Base-by-base conservation (phyloP, 2,888 invertebrate species). In the Pollenia amentaria region DNA sequence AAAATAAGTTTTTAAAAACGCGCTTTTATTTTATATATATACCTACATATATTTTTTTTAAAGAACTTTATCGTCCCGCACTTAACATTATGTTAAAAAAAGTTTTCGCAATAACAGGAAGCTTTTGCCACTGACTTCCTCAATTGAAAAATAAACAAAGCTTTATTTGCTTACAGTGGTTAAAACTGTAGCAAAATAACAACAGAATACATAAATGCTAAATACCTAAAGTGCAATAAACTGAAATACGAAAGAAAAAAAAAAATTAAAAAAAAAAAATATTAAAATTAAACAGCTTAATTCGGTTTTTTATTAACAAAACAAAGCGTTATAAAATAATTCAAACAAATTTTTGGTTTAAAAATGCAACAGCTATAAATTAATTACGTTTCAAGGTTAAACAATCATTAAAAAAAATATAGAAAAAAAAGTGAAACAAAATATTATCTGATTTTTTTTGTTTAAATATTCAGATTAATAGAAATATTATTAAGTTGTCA, bases 121-220 rank as follows among this genome's bases (percentile, higher is more conserved):
- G 64, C 73, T 73, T n/a, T 55, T 8, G n/a, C n/a, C 40, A 0
- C 18, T 3, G 10, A 38, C 21, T 55, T 79, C 4, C 16, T 9
- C 38, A 38, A 48, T 42, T 53, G 11, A 21, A n/a, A n/a, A 29
- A 10, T 12, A 65, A 65, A 16, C 14, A 72, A 40, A 65, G 65
- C 65, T 65, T 57, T 57, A 60, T 2, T 60, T 40, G n/a, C 48
- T 40, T n/a, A 81, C 80, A 81, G 80, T 81, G 73, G 64, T 48
- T 46, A 40, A 65, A 65, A 6, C 7, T n/a, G 40, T 29, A 21
- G 48, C 6, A 73, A 80, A 64, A 18, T 72, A 9, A 29, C 21
- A 38, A 57, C 46, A 40, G 40, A 60, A 57, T n/a, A 57, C 42
- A 53, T 29, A 62, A 7, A 48, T 44, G 12, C 16, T 21, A 16